Base-by-base conservation (phyloP, 2,113 vertebrate genomes). In the Oryzias woworae region DNA sequence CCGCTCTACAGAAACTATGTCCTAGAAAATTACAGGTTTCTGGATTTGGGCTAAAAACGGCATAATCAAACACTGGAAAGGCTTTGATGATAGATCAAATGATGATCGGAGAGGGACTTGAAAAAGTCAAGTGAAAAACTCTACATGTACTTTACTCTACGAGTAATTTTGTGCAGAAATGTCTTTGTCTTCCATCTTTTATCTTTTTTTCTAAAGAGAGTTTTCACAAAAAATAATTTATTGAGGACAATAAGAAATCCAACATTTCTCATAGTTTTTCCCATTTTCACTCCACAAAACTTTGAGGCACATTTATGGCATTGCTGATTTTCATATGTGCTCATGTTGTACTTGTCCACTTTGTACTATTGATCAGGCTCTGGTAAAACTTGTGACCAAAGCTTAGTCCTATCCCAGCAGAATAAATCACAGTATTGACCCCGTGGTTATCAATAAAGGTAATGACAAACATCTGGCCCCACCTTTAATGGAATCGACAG, bases 391-490 rank as follows among this genome's bases (percentile, higher is more conserved):
- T 91, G 90, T 92, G 90, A 92, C 91, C 90, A 88, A 92, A 89
- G 90, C 90, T 89, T 81, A 88, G 88, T 74, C 83, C 77, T 64
- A 83, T 89, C 87, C 88, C 88, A 69, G 77, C 79, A 81, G 87
- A 91, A 93, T 91, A 91, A 92, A 92, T 92, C 90, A 90, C 86
- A 75, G 81, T 88, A 92, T 92, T 90, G 92, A 92, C 83, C 84
- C 75, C 69, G 81, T 73, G 82, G 81, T 88, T 92, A 91, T 92
- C 90, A 92, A 92, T 92, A 92, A 89, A 85, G 88, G 87, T 91
- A 91, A 92, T 92, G 90, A 91, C 89, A 92, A 91, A 92, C 87
- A 91, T 91, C 89, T 91, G 89, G 90, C 85, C 87, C 83, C 88
- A 88, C 85, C 88, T 90, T 91, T 90, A 91, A 91, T 91, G 83